Conservation (phyloP, 2,797 vertebrate species). For the Phalanger gymnotis region DNA sequence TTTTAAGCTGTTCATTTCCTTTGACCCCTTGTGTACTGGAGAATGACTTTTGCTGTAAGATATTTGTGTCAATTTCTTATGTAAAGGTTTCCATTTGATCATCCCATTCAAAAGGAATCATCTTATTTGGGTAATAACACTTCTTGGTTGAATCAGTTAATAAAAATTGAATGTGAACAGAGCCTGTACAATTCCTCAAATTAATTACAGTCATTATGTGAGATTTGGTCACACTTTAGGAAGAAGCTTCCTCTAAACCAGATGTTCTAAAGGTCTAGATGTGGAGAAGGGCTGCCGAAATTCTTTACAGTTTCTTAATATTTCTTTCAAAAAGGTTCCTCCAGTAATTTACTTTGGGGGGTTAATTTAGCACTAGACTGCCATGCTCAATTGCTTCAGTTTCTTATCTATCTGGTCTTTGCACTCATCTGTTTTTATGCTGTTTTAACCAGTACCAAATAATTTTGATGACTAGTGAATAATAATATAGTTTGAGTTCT, state of each 20-base stretch:
- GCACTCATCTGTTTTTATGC: too few relatives aligned
- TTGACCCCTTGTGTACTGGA: background rate
- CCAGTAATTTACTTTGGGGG: background rate
- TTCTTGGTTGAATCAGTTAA: background rate
- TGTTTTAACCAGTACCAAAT: too few relatives aligned
- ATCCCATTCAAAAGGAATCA: background rate
- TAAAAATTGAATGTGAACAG: background rate
- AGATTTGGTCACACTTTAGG: too few relatives aligned
- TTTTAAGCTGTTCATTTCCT: background rate
- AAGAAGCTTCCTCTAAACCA: background rate
- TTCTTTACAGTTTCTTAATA: background rate
- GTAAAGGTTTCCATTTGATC: background rate
- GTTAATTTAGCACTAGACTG: too few relatives aligned
- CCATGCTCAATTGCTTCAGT: too few relatives aligned
- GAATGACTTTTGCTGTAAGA: background rate
- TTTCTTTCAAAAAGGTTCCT: too few relatives aligned
- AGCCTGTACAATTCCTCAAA: background rate
- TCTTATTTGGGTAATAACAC: background rate
- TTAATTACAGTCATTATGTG: too few relatives aligned
- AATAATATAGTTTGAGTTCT: too few relatives aligned
- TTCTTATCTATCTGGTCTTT: too few relatives aligned
- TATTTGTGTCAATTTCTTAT: background rate
- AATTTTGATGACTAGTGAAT: too few relatives aligned
- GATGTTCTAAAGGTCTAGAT: background rate
- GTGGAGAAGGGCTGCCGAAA: background rate